Evolutionary conservation across 2,888 invertebrate species (phyloP), one percentile per base, ranked within the genome.

Genomic region (Lasioglossum calceatum): DNA sequence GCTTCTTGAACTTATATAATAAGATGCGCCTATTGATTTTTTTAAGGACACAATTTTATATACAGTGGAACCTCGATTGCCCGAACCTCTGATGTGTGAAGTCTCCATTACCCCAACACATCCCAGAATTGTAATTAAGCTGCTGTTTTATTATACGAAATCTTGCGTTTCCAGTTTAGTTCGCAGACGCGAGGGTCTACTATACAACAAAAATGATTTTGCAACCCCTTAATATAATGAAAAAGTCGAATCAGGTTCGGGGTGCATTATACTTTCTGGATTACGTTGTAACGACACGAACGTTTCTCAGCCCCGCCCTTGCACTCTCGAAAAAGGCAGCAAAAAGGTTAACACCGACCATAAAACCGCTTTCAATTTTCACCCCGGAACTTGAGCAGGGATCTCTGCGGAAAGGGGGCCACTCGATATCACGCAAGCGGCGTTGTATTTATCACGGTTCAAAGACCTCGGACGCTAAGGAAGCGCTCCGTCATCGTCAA

Each of bases 391-490:
- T 70, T 39, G 39, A 70, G 74, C 70, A 70, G 70, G 39, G 39
- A 70, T 70, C 70, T 36, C 39, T 23, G 70, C 23, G 4, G 4
- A 70, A 70, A 39, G 70, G 70, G 64, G 39, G 36, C 70, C 70
- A 70, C 71, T 71, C 71, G 71, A 71, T 71, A 71, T 23, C 42
- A 71, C 71, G 42, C 71, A 5, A 71, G 71, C 67, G 36, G 67
- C 50, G 36, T 80, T 36, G n/a, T 78, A 27, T 64, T 64, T 78
- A 78, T 75, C 61, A 44, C 32, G 23, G 74, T 76, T 80, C 67
- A 70, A 81, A 79, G 75, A 64, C 72, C 47, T 36, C 70, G 32
- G 32, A 14, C 32, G 44, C 36, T 10, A 73, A 64, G 77, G 77
- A 42, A 16, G 47, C 19, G 72, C 16, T 12, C 58, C 27, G 19